Base-by-base conservation (phyloP, 2,888 invertebrate species). In the Aelia acuminata region DNA sequence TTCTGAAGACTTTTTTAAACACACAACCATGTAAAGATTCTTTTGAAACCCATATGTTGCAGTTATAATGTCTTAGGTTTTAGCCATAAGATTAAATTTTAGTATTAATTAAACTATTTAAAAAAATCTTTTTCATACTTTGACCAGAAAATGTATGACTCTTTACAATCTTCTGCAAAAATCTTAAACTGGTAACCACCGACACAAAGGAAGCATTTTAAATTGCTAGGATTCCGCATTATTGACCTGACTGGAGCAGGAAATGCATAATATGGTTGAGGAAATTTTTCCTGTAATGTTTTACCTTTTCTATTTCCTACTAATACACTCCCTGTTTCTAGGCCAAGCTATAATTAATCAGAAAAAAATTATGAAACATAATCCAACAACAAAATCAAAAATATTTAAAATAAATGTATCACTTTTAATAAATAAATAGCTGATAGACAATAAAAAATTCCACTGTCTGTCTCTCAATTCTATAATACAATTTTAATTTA, bases 81-180 rank as follows among this genome's bases (percentile, higher is more conserved):
- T 70, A 18, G 15, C 15, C 18, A 70, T 35, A 20, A n/a, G 5
- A 20, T 7, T 70, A 18, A 70, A 31, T 35, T 22, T 84, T n/a
- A 48, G 20, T 5, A 35, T 7, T 87, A 15, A 50, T 26, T n/a
- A 70, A 47, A 10, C 11, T 84, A 47, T 26, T 2, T 20, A 26
- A 1, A 70, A 87, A 31, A 88, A 8, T 7, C 35, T 35, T 49
- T 22, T 20, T 20, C 48, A 86, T 47, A 90, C 89, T 87, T 70
- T 26, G 89, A 89, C 75, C 89, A 89, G 31, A 89, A 39, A 15
- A 90, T 90, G n/a, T 89, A 88, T 10, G 89, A 89, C 53, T 90
- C 90, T 57, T 90, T 90, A 43, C 89, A 90, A 47, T 90, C 90
- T 87, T 90, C 90, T 15, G 89, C 88, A 86, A 89, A 89, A 18